Percentiles rank a stretch among this genome's conserved stretches.
phyloP scores from a whole-genome alignment of 2,797 vertebrate genomes.

The Pangasius mekongensis region DNA sequence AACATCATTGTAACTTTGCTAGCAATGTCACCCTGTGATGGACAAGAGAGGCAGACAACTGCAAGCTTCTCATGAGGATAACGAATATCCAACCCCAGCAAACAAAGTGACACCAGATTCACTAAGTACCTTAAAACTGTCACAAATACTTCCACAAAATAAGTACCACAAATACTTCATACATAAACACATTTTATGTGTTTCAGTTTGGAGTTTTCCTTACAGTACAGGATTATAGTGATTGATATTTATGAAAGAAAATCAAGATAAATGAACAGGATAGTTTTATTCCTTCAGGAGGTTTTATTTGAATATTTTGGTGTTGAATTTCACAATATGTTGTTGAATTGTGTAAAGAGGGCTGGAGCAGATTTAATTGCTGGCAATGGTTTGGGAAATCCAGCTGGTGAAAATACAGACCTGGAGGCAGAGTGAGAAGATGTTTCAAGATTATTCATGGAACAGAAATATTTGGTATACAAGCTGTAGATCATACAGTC shows the following conservation, averaged over 20 bases:
- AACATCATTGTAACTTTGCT: neutral
- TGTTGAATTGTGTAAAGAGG: neutral
- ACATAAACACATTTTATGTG: neutral
- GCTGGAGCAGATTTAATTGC: neutral
- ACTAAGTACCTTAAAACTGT: too few relatives aligned
- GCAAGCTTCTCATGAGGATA: neutral
- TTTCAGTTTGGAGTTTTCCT: neutral
- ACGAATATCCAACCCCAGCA: neutral
- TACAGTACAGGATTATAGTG: neutral
- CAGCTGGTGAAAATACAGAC: slow-evolving; percentile 36
- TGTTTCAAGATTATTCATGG: neutral
- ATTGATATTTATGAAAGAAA: neutral
- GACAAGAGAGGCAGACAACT: neutral
- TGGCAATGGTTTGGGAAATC: slow-evolving; percentile 29
- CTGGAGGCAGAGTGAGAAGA: neutral
- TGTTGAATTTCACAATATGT: neutral
- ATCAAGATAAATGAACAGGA: neutral
- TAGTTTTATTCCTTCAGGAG: neutral
- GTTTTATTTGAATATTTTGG: neutral
- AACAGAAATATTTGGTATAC: neutral
- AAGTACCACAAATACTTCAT: neutral
- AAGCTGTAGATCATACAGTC: neutral
- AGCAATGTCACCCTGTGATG: neutral
- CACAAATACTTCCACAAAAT: too few relatives aligned
- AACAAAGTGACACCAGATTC: neutral